Evolutionary conservation across 2,888 invertebrate species (phyloP).

Genomic region (Diarsia dahlii): DNA sequence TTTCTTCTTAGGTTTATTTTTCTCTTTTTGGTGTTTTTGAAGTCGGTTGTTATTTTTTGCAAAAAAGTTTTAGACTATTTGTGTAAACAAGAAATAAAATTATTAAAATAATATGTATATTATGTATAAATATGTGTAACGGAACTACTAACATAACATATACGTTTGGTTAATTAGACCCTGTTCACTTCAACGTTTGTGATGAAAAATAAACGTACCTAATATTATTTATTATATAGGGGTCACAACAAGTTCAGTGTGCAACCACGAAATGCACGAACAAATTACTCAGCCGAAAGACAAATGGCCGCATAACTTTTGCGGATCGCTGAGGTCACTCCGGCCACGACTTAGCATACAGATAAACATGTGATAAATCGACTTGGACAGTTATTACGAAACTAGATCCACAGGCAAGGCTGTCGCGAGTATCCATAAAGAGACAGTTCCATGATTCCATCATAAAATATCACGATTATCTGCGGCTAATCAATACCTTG

Average conservation of each 20-base stretch:
- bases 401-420: constrained; percentile 76
- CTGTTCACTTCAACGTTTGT: not conserved
- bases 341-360: constrained; percentile 70
- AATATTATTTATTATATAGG: not conserved
- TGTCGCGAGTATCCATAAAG: constrained; percentile 66
- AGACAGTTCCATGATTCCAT: constrained; percentile 69
- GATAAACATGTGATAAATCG: constrained; percentile 76
- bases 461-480: constrained; percentile 69
- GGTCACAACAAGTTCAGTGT: constrained; percentile 18
- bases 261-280: constrained; percentile 17
- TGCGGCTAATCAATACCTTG: constrained; percentile 72
- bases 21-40: too few relatives aligned
- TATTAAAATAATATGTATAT: not conserved
- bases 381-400: constrained; percentile 76
- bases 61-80: too few relatives aligned
- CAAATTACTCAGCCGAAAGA: constrained; percentile 54
- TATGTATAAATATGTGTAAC: not conserved
- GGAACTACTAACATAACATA: not conserved
- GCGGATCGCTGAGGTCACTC: constrained; percentile 68
- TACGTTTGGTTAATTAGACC: not conserved
- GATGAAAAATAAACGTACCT: not conserved
- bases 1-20: too few relatives aligned
- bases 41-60: too few relatives aligned
- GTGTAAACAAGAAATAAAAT: too few relatives aligned
- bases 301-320: constrained; percentile 65